Conservation (phyloP, 2,113 vertebrate species). For the Boulengeromyrus knoepffleri region DNA sequence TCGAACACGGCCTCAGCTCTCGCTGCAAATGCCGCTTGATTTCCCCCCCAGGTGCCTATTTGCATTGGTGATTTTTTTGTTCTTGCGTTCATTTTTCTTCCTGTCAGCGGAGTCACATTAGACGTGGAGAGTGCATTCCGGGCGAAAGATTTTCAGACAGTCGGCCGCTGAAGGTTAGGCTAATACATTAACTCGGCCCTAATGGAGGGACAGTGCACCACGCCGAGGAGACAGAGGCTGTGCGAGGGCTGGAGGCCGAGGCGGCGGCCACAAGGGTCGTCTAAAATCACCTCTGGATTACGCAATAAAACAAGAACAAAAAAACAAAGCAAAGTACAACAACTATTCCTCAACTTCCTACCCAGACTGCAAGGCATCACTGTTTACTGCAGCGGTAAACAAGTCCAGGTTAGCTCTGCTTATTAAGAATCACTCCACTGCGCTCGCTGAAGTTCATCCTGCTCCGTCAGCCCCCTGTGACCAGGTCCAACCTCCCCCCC, state of each 20-base stretch:
- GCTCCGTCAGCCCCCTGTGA: conserved; percentile 24
- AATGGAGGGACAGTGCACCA: not conserved
- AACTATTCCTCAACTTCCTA: not conserved
- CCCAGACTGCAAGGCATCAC: conserved; percentile 11
- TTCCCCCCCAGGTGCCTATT: not conserved
- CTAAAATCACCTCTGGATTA: not conserved
- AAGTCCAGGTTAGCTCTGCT: conserved; percentile 24
- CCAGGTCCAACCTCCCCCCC: conserved; percentile 51
- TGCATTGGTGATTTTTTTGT: not conserved
- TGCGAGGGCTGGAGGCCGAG: not conserved
- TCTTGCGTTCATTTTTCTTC: not conserved
- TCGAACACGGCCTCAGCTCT: not conserved
- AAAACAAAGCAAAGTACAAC: not conserved
- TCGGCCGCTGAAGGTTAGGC: not conserved
- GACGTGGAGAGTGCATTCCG: not conserved
- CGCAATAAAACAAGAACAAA: not conserved
- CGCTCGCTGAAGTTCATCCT: conserved; percentile 30
- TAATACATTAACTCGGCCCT: not conserved
- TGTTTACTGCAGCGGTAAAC: conserved; percentile 34
- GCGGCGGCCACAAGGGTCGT: not conserved
- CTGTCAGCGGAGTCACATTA: not conserved
- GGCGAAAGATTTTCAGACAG: not conserved
- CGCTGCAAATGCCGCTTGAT: not conserved
- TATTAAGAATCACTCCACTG: conserved; percentile 26
- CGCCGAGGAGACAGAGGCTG: not conserved